Percentiles rank a stretch among this genome's conserved stretches.
Conservation (phyloP, 2,113 vertebrate genomes). For the Epinephelus cyanopodus region DNA sequence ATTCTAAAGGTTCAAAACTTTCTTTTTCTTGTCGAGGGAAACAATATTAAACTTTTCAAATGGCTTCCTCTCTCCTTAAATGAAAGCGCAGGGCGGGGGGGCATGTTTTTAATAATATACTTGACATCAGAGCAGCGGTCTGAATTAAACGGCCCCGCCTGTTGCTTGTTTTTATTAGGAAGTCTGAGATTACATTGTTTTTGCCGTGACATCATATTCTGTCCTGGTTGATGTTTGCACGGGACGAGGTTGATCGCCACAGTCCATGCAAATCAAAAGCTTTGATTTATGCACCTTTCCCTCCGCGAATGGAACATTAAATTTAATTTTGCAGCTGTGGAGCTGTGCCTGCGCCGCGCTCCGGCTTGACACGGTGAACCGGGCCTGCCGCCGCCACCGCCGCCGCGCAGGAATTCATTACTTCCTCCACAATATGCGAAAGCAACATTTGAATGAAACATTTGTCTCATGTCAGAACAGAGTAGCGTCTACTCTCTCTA, state of each 20-base stretch:
- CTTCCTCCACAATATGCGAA: slow-evolving; percentile 95
- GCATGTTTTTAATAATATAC: slow-evolving; percentile 92
- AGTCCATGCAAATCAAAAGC: slow-evolving; percentile 97
- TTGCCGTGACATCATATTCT: slow-evolving; percentile 92
- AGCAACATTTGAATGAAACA: slow-evolving; percentile 99
- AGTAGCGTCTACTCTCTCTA: slow-evolving; percentile 86
- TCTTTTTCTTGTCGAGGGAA: slow-evolving; percentile 47
- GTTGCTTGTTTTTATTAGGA: slow-evolving; percentile 85
- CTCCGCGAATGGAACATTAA: slow-evolving; percentile 92
- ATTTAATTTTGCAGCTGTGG: slow-evolving; percentile 97
- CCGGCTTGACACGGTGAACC: slow-evolving; percentile 92
- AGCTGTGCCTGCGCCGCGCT: slow-evolving; percentile 82
- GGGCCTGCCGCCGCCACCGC: slow-evolving; percentile 76
- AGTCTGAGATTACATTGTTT: slow-evolving; percentile 87
- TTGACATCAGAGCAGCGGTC: slow-evolving; percentile 89
- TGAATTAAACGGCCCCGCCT: slow-evolving; percentile 88
- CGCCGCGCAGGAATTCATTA: slow-evolving; percentile 94
- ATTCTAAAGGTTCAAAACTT: slow-evolving; percentile 31
- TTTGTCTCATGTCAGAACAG: slow-evolving; percentile 97
- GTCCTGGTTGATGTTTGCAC: slow-evolving; percentile 86
- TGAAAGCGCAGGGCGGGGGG: slow-evolving; percentile 14
- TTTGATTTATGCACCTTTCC: slow-evolving; percentile 97
- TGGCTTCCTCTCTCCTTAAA: slow-evolving; percentile 73
- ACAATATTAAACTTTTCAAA: slow-evolving; percentile 58
- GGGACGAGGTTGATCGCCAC: slow-evolving; percentile 51